Percentiles rank a stretch among this genome's conserved stretches.
Evolutionary conservation across 1,140 invertebrate species (phyloP).

Genomic region (Zaprionus inermis): DNA sequence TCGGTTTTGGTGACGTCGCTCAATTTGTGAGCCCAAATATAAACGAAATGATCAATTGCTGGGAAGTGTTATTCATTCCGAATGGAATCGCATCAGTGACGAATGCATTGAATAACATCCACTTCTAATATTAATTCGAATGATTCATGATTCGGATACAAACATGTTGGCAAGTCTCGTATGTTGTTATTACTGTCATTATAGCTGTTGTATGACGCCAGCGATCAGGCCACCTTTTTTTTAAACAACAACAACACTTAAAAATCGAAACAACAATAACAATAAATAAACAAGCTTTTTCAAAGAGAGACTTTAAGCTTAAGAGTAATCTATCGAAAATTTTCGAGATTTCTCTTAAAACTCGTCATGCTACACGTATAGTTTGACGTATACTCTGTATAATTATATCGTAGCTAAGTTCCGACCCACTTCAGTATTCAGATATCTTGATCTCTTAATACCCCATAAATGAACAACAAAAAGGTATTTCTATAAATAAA

Average conservation of each 20-base stretch:
- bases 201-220: constrained; percentile 62
- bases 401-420: constrained; percentile 9
- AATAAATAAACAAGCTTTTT: neutral
- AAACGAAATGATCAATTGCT: neutral
- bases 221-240: constrained; percentile 73
- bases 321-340: constrained; percentile 18
- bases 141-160: constrained; percentile 16
- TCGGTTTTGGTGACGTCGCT: constrained; percentile 21
- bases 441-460: neutral
- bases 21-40: neutral
- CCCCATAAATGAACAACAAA: neutral
- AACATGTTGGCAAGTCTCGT: constrained; percentile 21
- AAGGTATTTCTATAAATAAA: neutral
- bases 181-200: constrained; percentile 34
- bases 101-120: neutral
- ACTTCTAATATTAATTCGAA: constrained; percentile 1
- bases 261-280: constrained; percentile 2
- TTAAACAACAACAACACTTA: constrained; percentile 18
- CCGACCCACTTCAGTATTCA: constrained; percentile 9
- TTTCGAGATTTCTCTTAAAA: constrained; percentile 19
- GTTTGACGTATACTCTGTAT: constrained; percentile 10
- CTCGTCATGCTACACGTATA: neutral
- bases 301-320: neutral
- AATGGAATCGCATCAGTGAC: constrained; percentile 13
- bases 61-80: constrained; percentile 1